phyloP scores from a whole-genome alignment of 1,140 invertebrate genomes.

The Cydia fagiglandana region DNA sequence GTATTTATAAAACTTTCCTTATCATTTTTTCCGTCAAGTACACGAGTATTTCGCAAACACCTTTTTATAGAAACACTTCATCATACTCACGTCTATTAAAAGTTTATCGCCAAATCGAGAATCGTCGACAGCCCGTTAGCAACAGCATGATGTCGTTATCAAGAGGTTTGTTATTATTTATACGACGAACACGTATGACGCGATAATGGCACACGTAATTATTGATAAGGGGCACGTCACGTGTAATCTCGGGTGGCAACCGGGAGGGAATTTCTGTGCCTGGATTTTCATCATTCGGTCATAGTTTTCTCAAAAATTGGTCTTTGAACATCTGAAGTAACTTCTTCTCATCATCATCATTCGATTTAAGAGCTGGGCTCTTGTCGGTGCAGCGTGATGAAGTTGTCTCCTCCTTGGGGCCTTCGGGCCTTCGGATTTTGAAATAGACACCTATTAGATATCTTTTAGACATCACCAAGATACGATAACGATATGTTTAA shows the following conservation, averaged over 20 bases:
- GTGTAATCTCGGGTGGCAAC: conserved; percentile 11
- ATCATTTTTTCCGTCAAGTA: neutral
- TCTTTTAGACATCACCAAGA: too few species aligned
- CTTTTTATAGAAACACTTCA: conserved; percentile 6
- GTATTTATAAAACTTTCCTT: neutral
- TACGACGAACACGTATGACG: neutral
- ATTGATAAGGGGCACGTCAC: neutral
- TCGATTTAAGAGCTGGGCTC: too few species aligned
- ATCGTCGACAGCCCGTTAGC: neutral
- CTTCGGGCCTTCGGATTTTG: too few species aligned
- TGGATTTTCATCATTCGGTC: neutral
- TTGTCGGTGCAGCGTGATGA: too few species aligned
- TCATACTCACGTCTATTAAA: neutral
- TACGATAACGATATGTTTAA: too few species aligned
- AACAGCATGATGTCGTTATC: neutral
- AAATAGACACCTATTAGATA: too few species aligned
- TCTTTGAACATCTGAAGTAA: too few species aligned
- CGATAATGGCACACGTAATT: neutral
- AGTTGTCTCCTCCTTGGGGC: too few species aligned
- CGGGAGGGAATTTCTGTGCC: neutral
- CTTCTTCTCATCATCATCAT: too few species aligned
- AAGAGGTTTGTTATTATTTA: neutral
- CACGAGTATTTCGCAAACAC: neutral
- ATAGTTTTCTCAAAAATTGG: neutral
- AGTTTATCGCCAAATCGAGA: neutral